Evolutionary conservation across 1,140 invertebrate genomes (phyloP), one percentile per base, ranked within the genome.

Genomic region (Neodiprion lecontei): DNA sequence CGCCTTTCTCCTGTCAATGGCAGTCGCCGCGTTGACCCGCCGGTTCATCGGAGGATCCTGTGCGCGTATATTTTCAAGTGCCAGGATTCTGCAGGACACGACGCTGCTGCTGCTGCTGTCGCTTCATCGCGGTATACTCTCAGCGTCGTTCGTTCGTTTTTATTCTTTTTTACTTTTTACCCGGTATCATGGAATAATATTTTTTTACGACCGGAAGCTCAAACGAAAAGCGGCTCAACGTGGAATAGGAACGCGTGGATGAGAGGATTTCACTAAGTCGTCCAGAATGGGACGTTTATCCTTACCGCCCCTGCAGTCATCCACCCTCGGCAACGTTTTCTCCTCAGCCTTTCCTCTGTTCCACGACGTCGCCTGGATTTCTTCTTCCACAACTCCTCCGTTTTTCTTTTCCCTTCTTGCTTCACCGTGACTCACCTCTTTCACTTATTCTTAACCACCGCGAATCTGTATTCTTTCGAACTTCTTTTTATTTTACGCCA

Each of bases 201-300:
- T 69, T 48, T 74, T 74, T 53, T 69, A 74, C 73, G 74, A 61
- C 23, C 72, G n/a, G 17, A 65, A 40, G 28, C 53, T n/a, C 72
- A 40, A 40, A 8, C 40, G 67, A 69, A 69, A 23, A 47, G 17
- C 17, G 40, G 40, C 14, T 21, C 67, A 69, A 23, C 17, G 11
- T 12, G 53, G 7, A 14, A 53, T 72, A 77, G 75, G 76, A 74
- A 75, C 79, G 76, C 61, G 73, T 71, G 78, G 81, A 82, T 79
- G 81, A 82, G 82, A 83, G 80, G 82, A 82, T 83, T 83, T 81
- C 72, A 79, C 78, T 81, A 80, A 83, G 78, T 78, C 78, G 75
- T 72, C 70, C 72, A 78, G 82, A 74, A 83, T 83, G 79, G 77
- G 74, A 81, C 73, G 78, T 77, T 80, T 81, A 78, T 83, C 76